phyloP scores from a whole-genome alignment of 2,113 vertebrate genomes.

The Eptatretus burgeri region DNA sequence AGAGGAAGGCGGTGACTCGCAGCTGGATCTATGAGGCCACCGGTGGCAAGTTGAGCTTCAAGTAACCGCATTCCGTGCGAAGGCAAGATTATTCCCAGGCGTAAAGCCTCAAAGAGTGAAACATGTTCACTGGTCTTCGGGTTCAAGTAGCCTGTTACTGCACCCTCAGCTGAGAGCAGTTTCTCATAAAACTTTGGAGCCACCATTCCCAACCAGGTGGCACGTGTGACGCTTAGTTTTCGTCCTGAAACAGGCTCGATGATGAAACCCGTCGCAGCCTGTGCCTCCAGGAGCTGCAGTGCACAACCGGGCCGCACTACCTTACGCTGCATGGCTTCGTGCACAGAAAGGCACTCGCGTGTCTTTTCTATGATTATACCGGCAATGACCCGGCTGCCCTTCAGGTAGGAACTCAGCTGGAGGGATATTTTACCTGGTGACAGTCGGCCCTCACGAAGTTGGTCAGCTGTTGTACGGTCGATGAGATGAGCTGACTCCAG shows the following conservation, averaged over 20 bases:
- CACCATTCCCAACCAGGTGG: constrained; percentile 47
- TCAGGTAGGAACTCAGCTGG: constrained; percentile 13
- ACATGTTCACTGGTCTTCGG: constrained; percentile 53
- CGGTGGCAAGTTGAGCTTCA: constrained; percentile 68
- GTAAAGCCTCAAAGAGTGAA: constrained; percentile 77
- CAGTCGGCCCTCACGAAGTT: too few species aligned
- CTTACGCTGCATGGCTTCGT: background rate
- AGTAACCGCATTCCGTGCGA: constrained; percentile 59
- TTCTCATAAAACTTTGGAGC: constrained; percentile 70
- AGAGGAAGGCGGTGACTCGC: constrained; percentile 48
- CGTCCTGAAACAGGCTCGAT: constrained; percentile 44
- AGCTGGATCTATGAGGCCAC: constrained; percentile 51
- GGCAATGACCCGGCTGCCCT: constrained; percentile 18
- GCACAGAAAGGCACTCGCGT: background rate
- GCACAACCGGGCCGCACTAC: background rate
- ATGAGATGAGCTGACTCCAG: too few species aligned
- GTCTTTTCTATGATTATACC: constrained; percentile 1
- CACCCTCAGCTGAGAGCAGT: constrained; percentile 53
- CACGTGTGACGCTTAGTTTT: constrained; percentile 42
- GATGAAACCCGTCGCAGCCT: constrained; percentile 75
- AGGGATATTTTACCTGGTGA: too few species aligned
- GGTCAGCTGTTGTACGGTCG: too few species aligned
- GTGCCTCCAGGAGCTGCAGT: constrained; percentile 12
- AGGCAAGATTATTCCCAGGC: constrained; percentile 37
- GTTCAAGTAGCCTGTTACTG: constrained; percentile 61